Conservation (phyloP, 2,797 vertebrate genomes). For the Phrynocephalus guinanensis region DNA sequence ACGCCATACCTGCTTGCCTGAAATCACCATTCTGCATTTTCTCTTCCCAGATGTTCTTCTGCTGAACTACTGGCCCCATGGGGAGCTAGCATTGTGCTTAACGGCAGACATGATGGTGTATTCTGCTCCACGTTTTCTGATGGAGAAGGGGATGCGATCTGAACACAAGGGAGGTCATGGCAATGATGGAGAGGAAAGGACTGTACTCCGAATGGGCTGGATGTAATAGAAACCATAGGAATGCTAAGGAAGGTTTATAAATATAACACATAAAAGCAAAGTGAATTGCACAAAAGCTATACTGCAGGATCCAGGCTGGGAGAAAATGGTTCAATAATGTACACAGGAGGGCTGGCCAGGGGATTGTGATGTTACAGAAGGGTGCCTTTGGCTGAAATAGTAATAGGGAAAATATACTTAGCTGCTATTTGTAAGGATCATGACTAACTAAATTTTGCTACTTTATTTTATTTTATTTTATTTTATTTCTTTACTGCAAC, state of each 20-base stretch:
- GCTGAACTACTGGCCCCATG: constrained; percentile 49
- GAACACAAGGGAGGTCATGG: constrained; percentile 64
- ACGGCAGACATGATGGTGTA: constrained; percentile 43
- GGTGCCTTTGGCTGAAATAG: not conserved
- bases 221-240: constrained; percentile 57
- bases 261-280: constrained; percentile 43
- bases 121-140: constrained; percentile 49
- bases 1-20: constrained; percentile 61
- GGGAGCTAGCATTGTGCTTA: constrained; percentile 51
- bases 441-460: too few species aligned
- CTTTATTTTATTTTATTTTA: too few species aligned
- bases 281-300: constrained; percentile 46
- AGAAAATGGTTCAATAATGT: not conserved
- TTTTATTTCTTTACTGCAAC: too few species aligned
- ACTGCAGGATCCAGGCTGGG: constrained; percentile 13
- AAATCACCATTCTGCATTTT: constrained; percentile 54
- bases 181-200: constrained; percentile 62
- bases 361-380: not conserved
- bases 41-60: constrained; percentile 47
- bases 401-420: constrained; percentile 26
- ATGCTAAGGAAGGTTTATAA: constrained; percentile 58
- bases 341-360: not conserved
- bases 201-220: constrained; percentile 54
- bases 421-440: not conserved
- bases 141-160: constrained; percentile 51